Conservation (phyloP, 2,113 vertebrate genomes). For the Amazona vittata region DNA sequence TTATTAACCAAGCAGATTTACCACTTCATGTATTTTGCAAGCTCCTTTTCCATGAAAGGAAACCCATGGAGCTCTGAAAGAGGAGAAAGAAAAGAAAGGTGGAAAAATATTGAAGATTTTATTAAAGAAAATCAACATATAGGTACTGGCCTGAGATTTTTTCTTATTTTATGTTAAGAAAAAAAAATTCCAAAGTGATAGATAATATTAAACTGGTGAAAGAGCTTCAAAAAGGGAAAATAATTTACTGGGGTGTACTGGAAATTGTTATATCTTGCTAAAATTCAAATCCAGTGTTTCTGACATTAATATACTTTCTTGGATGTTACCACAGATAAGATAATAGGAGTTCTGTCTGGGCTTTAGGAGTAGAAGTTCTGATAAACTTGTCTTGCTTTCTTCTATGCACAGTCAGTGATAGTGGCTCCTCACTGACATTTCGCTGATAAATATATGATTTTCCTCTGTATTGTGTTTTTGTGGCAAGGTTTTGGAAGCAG, state of each 20-base stretch:
- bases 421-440: background rate
- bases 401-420: background rate
- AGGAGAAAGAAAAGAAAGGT: rapidly evolving
- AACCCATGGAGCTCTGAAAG: background rate
- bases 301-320: background rate
- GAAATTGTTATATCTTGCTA: background rate
- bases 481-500: rapidly evolving
- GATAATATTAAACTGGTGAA: background rate
- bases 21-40: background rate
- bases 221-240: background rate
- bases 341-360: background rate
- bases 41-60: background rate
- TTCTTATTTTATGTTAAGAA: background rate
- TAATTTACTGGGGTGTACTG: background rate
- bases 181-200: background rate
- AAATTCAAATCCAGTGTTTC: background rate
- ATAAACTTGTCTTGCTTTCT: background rate
- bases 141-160: rapidly evolving
- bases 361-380: background rate
- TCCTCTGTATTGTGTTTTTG: background rate
- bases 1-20: conserved; percentile 10
- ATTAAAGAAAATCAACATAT: background rate
- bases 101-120: background rate
- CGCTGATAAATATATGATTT: background rate
- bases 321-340: background rate